Base-by-base conservation (phyloP, 2,113 vertebrate genomes). In the Ginglymostoma cirratum region DNA sequence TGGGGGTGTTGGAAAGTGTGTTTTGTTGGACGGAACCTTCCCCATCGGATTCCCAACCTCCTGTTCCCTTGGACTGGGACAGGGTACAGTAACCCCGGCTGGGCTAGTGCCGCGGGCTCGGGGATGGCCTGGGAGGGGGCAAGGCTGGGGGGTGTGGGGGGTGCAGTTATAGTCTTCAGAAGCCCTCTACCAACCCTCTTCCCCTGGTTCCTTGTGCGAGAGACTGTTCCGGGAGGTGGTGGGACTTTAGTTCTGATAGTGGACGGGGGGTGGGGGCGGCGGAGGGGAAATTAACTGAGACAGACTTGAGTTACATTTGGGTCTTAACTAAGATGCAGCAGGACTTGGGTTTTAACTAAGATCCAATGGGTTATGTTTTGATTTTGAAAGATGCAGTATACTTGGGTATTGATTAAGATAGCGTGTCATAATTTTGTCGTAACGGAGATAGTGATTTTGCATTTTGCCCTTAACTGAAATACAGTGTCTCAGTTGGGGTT, bases 121-220 rank as follows among this genome's bases (percentile, higher is more conserved):
- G 97, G 96, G 97, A 96, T 96, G 97, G 97, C 97, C 55, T 10
- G 55, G 55, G 55, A 61, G 97, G 96, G 96, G 96, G 97, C 96
- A 4, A 6, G 90, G 10, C 0, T 17, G 42, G 66, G 38, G 52
- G 24, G 65, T 19, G 24, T 5, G 66, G 38, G 96, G 97, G 96
- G 97, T 69, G 2, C 17, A 21, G 21, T 19, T 3, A 69, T 69
- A 4, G 48, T 48, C 48, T 2, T 48, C 48, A 48, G 48, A 48
- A 48, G 21, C 67, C 19, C 67, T 15, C 67, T 23, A 15, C 67
- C 67, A 15, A 3, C 67, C 66, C 66, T 19, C 66, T 21, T 61
- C 55, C 55, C 55, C 67, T 5, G 15, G 17, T 69, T 69, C 19
- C 67, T 69, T 0, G 67, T 69, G 19, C 55, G 48, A 87, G 83